These are phyloP conservation scores for Empis livida DNA, from an alignment of 2,888 invertebrate genomes.

Conservation along the genomic window DNA sequence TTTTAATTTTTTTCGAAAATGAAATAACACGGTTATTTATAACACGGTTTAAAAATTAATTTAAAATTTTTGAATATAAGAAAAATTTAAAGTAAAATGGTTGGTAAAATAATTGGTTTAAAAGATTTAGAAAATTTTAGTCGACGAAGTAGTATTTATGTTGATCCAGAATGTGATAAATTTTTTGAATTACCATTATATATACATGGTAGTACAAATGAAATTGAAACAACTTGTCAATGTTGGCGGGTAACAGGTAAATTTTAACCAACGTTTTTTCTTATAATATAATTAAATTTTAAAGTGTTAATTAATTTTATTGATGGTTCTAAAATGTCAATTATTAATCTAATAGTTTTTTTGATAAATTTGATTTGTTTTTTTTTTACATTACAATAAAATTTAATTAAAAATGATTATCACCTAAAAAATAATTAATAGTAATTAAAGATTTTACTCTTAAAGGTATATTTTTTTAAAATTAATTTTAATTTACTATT, in stretches of 20 bases:
- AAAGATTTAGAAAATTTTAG: conserved; percentile 34
- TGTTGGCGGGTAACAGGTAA: conserved; percentile 36
- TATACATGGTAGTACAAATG: conserved; percentile 32
- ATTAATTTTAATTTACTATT: too few species aligned
- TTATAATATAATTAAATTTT: not conserved
- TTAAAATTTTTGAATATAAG: not conserved
- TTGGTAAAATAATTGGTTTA: conserved; percentile 33
- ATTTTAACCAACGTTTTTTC: not conserved
- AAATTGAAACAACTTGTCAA: conserved; percentile 30
- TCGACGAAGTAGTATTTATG: conserved; percentile 35
- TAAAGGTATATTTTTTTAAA: too few species aligned
- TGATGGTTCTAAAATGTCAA: too few species aligned
- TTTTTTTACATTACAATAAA: too few species aligned
- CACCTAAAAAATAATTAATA: too few species aligned
- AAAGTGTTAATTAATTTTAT: conserved; percentile 7
- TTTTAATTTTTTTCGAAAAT: too few species aligned
- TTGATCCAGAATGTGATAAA: conserved; percentile 37
- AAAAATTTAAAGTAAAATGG: conserved; percentile 23
- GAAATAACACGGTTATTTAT: not conserved
- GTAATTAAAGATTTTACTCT: too few species aligned
- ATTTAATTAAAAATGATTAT: too few species aligned
- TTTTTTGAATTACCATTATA: conserved; percentile 34
- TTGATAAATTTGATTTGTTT: too few species aligned
- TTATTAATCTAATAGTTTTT: too few species aligned
- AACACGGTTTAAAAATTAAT: not conserved